Evolutionary conservation across 2,113 vertebrate genomes (phyloP).

Genomic region (Bubo blakistoni): DNA sequence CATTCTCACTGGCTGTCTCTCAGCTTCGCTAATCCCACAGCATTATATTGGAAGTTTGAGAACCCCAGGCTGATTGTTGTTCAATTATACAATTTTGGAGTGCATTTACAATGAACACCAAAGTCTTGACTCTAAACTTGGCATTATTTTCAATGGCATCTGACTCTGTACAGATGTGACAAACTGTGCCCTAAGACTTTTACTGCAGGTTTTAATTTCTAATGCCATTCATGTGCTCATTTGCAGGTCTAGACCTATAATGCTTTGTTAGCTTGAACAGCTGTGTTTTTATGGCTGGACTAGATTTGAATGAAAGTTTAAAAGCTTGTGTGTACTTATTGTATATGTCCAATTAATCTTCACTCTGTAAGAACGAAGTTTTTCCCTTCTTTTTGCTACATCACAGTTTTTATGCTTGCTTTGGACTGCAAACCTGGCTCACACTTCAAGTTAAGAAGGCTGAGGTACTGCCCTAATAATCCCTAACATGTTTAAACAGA

Average conservation of each 20-base stretch:
- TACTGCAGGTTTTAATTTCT: conserved; percentile 40
- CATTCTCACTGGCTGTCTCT: background rate
- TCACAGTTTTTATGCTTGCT: conserved; percentile 38
- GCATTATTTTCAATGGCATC: background rate
- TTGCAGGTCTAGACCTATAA: conserved; percentile 62
- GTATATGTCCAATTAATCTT: conserved; percentile 50
- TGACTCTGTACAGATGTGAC: background rate
- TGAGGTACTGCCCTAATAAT: conserved; percentile 47
- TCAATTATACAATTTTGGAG: background rate
- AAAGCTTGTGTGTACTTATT: conserved; percentile 12
- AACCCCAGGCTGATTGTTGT: background rate
- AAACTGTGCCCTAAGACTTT: background rate
- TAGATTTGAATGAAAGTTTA: conserved; percentile 41
- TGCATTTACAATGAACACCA: background rate
- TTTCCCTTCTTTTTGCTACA: background rate
- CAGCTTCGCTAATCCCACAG: background rate
- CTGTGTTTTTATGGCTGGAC: conserved; percentile 43
- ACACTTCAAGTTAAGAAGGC: conserved; percentile 39
- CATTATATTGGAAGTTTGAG: background rate
- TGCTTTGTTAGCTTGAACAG: conserved; percentile 53
- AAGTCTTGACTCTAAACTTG: background rate
- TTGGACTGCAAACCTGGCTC: conserved; percentile 55
- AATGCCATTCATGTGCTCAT: conserved; percentile 25
- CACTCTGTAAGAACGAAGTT: background rate
- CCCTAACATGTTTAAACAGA: conserved; percentile 59